These are phyloP conservation scores for Vulpes lagopus DNA, from an alignment of 2,113 vertebrate species.

Conservation along the genomic window DNA sequence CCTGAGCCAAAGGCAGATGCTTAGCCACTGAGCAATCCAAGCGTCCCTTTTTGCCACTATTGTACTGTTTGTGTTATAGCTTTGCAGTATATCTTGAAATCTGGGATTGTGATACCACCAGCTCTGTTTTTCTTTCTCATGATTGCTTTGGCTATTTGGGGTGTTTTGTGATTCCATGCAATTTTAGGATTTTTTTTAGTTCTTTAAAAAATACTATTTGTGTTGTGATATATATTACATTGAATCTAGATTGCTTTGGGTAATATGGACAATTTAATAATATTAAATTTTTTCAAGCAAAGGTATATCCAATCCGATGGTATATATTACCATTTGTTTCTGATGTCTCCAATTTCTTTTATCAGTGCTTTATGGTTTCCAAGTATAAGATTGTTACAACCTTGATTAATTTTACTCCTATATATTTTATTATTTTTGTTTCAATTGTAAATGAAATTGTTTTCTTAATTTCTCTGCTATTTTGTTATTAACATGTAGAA, in stretches of 20 bases:
- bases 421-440: not conserved
- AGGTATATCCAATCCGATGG: not conserved
- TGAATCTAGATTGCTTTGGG: not conserved
- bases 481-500: not conserved
- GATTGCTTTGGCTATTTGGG: not conserved
- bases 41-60: not conserved
- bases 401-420: not conserved
- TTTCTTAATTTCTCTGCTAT: not conserved
- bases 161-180: not conserved
- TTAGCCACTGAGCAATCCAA: too few relatives aligned
- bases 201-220: not conserved
- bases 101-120: not conserved
- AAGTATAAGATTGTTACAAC: not conserved
- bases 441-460: not conserved
- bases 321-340: not conserved
- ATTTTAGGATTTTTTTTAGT: not conserved
- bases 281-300: not conserved
- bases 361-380: not conserved
- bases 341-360: not conserved
- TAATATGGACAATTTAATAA: not conserved
- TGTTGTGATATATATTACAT: not conserved
- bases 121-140: not conserved
- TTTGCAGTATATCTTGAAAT: not conserved
- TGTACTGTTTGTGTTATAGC: not conserved
- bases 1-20: too few relatives aligned